Conservation (phyloP, 2,113 vertebrate genomes). For the Clarias magur region DNA sequence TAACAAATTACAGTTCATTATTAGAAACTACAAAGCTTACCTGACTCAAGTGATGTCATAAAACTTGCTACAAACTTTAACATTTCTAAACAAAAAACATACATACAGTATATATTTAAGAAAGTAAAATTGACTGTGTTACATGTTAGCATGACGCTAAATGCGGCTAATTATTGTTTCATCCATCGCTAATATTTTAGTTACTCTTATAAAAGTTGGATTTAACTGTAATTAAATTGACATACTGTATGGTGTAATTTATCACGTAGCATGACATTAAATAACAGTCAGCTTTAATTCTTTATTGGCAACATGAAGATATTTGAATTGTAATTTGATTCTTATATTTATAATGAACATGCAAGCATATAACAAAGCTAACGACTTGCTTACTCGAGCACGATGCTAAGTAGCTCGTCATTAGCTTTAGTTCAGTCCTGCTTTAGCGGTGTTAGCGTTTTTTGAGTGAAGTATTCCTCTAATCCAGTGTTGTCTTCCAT, state of each 20-base stretch:
- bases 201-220: not conserved
- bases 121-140: not conserved
- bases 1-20: not conserved
- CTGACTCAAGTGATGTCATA: no score
- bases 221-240: not conserved
- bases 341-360: not conserved
- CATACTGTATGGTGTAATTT: not conserved
- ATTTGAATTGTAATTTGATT: not conserved
- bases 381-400: not conserved
- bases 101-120: no score
- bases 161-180: not conserved
- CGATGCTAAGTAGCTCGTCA: not conserved
- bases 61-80: not conserved
- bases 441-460: not conserved
- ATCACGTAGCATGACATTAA: not conserved
- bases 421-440: not conserved
- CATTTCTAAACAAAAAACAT: not conserved
- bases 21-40: not conserved
- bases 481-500: not conserved
- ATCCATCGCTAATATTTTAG: not conserved
- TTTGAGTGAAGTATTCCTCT: not conserved
- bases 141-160: not conserved
- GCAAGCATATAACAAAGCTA: not conserved
- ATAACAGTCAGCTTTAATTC: not conserved
- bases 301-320: not conserved